Base-by-base conservation (phyloP, 2,888 invertebrate species). In the Hermaeophaga mercurialis region DNA sequence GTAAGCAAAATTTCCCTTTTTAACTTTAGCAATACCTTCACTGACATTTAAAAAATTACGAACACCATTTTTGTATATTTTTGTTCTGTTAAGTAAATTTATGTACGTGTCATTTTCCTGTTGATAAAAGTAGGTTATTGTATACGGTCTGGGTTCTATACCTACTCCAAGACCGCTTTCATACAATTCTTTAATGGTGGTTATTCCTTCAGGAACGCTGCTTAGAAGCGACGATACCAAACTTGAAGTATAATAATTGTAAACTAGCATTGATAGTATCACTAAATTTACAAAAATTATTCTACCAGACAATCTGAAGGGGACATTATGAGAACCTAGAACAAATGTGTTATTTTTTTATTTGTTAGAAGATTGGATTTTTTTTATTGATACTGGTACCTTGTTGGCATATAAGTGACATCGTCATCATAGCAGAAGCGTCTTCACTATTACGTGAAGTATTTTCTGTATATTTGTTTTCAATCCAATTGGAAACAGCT, bases 201-300 rank as follows among this genome's bases (percentile, higher is more conserved):
- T 80, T 53, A 84, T 78, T 36, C 80, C 78, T 3, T 79, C 77
- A 0, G 83, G 80, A 1, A 80, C 79, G 1, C 79, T 80, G 44
- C 78, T 82, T 24, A 84, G 73, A 3, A 84, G 71, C 71, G 82
- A 82, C 45, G 83, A 83, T 3, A 84, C 82, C 9, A 84, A 81
- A 58, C 83, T 83, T 39, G 83, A 83, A 0, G 84, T 84, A 70
- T 84, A 84, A 71, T 82, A 84, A 67, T 83, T 83, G 71, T 81
- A 84, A 2, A 82, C 73, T 9, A 84, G 69, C 1, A 82, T 64
- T 5, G 75, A 74, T 11, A 74, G 65, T 4, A 75, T 56, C n/a
- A 75, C 64, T 5, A 74, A 61, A 18, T 62, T 63, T 8, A 76
- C 58, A 41, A 73, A 65, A 6, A 73, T 59, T 12, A 74, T 67